phyloP scores from a whole-genome alignment of 2,113 vertebrate species.

The Cercopithecus mona region DNA sequence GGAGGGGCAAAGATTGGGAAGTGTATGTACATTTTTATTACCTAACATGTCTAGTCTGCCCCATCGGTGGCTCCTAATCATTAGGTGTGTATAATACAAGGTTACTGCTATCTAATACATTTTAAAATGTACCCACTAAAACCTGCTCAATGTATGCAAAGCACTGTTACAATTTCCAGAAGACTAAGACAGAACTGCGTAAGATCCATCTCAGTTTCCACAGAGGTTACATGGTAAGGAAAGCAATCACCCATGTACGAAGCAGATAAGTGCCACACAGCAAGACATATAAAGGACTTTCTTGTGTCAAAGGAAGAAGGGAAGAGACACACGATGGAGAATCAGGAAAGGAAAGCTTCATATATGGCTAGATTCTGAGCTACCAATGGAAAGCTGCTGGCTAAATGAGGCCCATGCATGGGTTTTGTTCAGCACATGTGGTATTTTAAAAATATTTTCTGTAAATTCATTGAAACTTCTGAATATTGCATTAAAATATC shows the following conservation, averaged over 20 bases:
- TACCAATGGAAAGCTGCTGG: neutral
- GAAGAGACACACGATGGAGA: neutral
- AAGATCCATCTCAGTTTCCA: neutral
- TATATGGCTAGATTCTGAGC: neutral
- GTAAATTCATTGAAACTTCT: neutral
- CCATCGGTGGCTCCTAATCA: neutral
- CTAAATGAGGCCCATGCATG: too few species aligned
- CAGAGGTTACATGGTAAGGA: neutral
- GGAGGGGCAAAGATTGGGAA: neutral
- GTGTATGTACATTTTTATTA: neutral
- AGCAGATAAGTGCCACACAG: neutral
- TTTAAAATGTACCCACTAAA: neutral
- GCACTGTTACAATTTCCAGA: neutral
- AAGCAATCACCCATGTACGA: neutral
- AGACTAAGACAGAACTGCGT: neutral
- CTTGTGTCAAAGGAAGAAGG: neutral
- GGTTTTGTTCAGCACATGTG: neutral
- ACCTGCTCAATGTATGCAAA: neutral
- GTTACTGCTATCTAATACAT: neutral
- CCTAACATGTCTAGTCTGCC: neutral
- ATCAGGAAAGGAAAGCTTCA: neutral
- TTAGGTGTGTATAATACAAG: neutral
- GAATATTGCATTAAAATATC: neutral
- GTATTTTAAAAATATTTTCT: neutral
- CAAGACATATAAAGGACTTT: neutral